Evolutionary conservation across 2,797 vertebrate genomes (phyloP), one percentile per base, ranked within the genome.

Genomic region (Lagocephalus sceleratus): DNA sequence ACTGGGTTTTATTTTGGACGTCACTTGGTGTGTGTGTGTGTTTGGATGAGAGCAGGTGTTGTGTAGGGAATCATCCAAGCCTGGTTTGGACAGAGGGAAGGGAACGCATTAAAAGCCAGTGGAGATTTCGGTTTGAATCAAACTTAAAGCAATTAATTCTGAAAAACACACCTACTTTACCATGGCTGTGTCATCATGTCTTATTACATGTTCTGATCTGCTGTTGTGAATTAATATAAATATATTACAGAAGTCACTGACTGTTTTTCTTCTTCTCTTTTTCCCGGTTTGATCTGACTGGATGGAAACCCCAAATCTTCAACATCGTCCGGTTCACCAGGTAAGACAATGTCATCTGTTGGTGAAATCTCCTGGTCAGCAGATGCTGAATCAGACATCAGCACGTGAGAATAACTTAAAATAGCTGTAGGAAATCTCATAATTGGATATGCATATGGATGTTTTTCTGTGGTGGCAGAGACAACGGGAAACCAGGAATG

Each of bases 1-100:
- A 66, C 47, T 62, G 47, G 56, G 60, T 75, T 72, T 73, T 76
- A 66, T 75, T 73, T 78, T 79, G 75, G 71, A 71, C 82, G 71
- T 65, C 54, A 39, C 73, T 64, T 21, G 21, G 59, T 52, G 59
- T 46, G 63, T 66, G 54, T 70, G 63, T 47, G 48, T 57, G 49
- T 51, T 47, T 54, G 42, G 20, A 12, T 68, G 47, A 58, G 59
- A 20, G 32, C 44, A 47, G 54, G 20, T 50, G 49, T 62, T 58
- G 64, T 73, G 47, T 9, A 29, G 26, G 26, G 26, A 29, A 29
- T 29, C 9, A 8, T 29, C 26, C 26, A 7, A 29, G 26, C 26
- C 26, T 29, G 9, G 26, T 29, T 25, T 14, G 32, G 32, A 35
- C 11, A 22, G 47, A 14, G 42, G 57, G 35, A 60, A 53, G 11